These are phyloP conservation scores for Myanophis thanlyinensis DNA, from an alignment of 2,113 vertebrate species.

Conservation along the genomic window DNA sequence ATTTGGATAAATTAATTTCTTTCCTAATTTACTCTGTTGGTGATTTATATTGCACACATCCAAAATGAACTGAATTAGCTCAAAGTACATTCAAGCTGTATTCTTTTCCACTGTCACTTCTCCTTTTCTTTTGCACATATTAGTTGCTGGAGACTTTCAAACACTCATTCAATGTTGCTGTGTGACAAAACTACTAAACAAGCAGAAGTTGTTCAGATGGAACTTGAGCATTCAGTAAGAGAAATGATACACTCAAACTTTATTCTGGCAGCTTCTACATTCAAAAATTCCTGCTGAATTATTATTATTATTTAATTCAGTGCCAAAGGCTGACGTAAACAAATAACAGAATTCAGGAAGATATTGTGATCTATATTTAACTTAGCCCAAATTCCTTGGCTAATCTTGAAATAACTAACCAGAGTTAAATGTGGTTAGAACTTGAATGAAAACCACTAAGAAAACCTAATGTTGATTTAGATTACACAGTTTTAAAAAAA, in stretches of 20 bases:
- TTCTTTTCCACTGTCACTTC: background rate
- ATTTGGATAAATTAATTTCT: background rate
- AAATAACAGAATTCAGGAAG: background rate
- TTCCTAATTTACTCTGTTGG: background rate
- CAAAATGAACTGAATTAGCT: background rate
- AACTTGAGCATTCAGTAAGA: background rate
- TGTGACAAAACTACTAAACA: background rate
- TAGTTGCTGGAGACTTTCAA: conserved; percentile 6
- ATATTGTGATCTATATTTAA: background rate
- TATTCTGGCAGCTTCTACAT: background rate
- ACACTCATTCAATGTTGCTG: background rate
- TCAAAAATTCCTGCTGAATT: background rate
- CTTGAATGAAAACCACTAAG: background rate
- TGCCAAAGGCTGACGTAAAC: background rate
- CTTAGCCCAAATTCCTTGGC: background rate
- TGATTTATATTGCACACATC: background rate
- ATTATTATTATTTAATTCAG: background rate
- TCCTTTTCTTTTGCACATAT: background rate
- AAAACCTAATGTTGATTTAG: background rate
- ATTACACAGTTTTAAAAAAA: background rate
- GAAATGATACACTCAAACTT: background rate
- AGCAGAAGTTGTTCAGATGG: background rate
- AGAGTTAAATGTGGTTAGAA: background rate
- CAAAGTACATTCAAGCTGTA: background rate
- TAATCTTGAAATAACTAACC: background rate